Conservation (phyloP, 1,140 invertebrate genomes). For the Artemia franciscana region DNA sequence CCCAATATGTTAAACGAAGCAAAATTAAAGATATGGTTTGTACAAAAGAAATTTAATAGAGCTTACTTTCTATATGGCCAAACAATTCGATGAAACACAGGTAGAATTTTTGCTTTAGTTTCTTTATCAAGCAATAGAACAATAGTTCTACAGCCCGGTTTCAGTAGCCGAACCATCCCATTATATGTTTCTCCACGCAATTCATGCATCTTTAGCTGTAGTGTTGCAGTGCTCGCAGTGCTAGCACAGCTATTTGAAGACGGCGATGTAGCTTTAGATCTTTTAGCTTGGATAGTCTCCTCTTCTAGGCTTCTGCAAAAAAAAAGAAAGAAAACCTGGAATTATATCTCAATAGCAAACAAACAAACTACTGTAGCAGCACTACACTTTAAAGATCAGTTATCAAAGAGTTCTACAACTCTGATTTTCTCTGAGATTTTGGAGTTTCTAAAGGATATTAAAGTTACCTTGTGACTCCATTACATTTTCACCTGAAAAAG, state of each 20-base stretch:
- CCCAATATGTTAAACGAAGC: no score
- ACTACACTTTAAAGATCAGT: no score
- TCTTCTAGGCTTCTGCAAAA: slow-evolving; percentile 43
- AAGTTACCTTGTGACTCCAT: no score
- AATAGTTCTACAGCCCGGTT: slow-evolving; percentile 83
- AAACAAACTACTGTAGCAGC: slow-evolving; percentile 8
- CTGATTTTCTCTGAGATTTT: no score
- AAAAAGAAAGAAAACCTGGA: not conserved
- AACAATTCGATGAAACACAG: slow-evolving; percentile 72
- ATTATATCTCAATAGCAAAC: not conserved
- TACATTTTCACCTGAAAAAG: no score
- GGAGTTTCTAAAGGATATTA: no score
- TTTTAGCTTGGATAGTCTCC: slow-evolving; percentile 33
- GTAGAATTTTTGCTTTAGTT: slow-evolving; percentile 56
- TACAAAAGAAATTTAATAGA: no score
- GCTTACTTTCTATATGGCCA: slow-evolving; percentile 80
- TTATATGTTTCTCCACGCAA: slow-evolving; percentile 83
- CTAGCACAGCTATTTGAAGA: slow-evolving; percentile 17
- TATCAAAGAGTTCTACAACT: no score
- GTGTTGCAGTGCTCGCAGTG: slow-evolving; percentile 3
- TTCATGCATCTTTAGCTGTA: slow-evolving; percentile 65
- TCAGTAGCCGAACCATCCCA: slow-evolving; percentile 68
- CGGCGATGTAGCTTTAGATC: slow-evolving; percentile 8
- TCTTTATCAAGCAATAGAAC: slow-evolving; percentile 70
- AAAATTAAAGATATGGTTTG: no score